A percentile compares a stretch with the other conserved stretches of the same genome.
Conservation (phyloP, 2,113 vertebrate genomes). For the Anarrhichthys ocellatus region DNA sequence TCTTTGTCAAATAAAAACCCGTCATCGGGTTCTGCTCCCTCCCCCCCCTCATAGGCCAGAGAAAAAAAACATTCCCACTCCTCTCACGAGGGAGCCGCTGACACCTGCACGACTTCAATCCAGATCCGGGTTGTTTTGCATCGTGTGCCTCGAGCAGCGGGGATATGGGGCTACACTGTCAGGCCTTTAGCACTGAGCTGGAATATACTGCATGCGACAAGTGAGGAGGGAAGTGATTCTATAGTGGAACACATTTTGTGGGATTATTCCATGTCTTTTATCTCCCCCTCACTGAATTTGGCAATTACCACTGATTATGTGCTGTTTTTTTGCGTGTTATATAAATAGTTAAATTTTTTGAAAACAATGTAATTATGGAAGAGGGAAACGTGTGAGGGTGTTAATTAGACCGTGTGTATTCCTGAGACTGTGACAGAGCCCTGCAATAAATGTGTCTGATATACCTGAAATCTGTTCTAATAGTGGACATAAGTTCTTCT, state of each 20-base stretch:
- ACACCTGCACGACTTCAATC: slow-evolving; percentile 70
- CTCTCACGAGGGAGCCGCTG: slow-evolving; percentile 51
- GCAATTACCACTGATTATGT: slow-evolving; percentile 50
- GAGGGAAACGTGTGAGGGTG: neutral
- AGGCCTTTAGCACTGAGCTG: slow-evolving; percentile 55
- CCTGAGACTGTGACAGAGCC: neutral
- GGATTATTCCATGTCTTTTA: slow-evolving; percentile 51
- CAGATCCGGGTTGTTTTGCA: slow-evolving; percentile 54
- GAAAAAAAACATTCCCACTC: slow-evolving; percentile 48
- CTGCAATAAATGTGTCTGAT: too few species aligned
- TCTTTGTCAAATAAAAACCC: neutral
- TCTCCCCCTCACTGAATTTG: slow-evolving; percentile 49
- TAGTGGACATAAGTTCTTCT: too few species aligned
- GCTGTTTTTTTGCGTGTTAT: slow-evolving; percentile 9
- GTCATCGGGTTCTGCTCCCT: slow-evolving; percentile 16
- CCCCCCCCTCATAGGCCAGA: neutral
- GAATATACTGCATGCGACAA: slow-evolving; percentile 54
- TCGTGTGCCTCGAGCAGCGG: slow-evolving; percentile 52
- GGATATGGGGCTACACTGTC: slow-evolving; percentile 43
- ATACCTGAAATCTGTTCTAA: too few species aligned
- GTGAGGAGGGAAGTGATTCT: slow-evolving; percentile 37
- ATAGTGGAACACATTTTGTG: slow-evolving; percentile 35
- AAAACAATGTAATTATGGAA: slow-evolving; percentile 16
- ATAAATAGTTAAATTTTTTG: slow-evolving; percentile 15
- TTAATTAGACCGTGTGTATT: slow-evolving; percentile 11